A percentile compares a stretch with the other conserved stretches of the same genome.
Conservation (phyloP, 2,113 vertebrate genomes). For the Cnemophilus loriae region DNA sequence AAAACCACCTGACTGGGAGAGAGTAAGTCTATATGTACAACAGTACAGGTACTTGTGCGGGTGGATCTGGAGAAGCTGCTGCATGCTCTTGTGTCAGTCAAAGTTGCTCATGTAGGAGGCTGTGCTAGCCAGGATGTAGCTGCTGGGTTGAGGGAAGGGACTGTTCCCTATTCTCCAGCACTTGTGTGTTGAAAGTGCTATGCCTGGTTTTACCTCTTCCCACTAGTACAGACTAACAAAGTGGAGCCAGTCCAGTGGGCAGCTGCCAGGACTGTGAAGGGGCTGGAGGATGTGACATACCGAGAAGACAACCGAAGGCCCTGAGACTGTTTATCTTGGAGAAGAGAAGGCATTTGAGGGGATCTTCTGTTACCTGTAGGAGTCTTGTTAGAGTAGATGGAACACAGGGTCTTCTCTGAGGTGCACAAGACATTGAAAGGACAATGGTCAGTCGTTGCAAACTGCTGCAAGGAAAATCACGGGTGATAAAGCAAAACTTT, state of each 20-base stretch:
- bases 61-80: neutral
- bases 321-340: neutral
- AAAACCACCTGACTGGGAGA: neutral
- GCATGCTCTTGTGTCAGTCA: neutral
- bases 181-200: neutral
- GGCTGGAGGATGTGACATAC: neutral
- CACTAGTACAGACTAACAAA: neutral
- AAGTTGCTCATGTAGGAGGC: fast-evolving
- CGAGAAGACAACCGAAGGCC: neutral
- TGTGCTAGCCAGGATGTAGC: neutral
- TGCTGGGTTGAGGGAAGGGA: neutral
- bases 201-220: neutral
- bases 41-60: neutral
- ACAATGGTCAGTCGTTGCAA: neutral
- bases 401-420: neutral
- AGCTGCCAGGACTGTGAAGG: neutral
- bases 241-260: neutral
- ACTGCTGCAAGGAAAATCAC: neutral
- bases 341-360: neutral
- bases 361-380: neutral
- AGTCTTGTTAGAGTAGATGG: neutral
- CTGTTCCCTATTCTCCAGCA: neutral
- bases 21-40: fast-evolving
- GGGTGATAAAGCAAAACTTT: neutral
- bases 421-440: neutral